phyloP scores from a whole-genome alignment of 2,797 vertebrate genomes.

The Muscicapa comitata region DNA sequence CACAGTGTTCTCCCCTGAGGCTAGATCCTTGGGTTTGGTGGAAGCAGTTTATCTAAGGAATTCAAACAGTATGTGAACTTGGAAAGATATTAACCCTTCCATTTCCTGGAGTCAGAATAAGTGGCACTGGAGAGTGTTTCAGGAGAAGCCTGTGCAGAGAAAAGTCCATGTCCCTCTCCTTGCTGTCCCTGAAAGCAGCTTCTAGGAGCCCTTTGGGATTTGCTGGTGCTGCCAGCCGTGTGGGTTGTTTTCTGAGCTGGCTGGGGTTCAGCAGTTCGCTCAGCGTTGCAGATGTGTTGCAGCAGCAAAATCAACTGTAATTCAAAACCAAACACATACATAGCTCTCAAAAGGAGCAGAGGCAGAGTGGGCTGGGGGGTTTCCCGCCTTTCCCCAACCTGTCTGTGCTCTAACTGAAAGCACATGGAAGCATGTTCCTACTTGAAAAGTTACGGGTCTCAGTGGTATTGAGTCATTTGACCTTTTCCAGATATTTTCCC shows the following conservation, averaged over 20 bases:
- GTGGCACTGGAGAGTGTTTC: neutral
- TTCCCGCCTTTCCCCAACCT: constrained; percentile 13
- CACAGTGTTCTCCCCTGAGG: constrained; percentile 1
- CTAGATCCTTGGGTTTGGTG: constrained; percentile 20
- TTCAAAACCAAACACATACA: constrained; percentile 35
- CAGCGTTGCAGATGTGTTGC: constrained; percentile 35
- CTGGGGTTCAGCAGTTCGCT: constrained; percentile 18
- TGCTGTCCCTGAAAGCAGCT: neutral
- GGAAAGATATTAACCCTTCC: constrained; percentile 25
- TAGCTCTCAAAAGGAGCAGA: neutral
- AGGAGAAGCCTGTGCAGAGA: neutral
- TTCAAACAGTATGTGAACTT: constrained; percentile 55
- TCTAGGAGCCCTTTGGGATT: neutral
- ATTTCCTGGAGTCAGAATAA: neutral
- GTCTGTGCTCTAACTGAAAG: constrained; percentile 39
- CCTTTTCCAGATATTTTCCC: constrained; percentile 50
- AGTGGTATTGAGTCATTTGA: constrained; percentile 45
- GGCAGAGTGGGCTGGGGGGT: neutral
- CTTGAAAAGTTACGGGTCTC: constrained; percentile 47
- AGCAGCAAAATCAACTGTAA: constrained; percentile 35
- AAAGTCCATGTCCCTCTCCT: neutral
- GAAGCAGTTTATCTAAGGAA: constrained; percentile 74
- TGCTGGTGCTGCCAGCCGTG: neutral
- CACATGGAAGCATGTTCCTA: constrained; percentile 37
- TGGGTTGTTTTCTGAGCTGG: constrained; percentile 9